These are phyloP conservation scores for Perca fluviatilis DNA, from an alignment of 2,113 vertebrate species.

Conservation along the genomic window DNA sequence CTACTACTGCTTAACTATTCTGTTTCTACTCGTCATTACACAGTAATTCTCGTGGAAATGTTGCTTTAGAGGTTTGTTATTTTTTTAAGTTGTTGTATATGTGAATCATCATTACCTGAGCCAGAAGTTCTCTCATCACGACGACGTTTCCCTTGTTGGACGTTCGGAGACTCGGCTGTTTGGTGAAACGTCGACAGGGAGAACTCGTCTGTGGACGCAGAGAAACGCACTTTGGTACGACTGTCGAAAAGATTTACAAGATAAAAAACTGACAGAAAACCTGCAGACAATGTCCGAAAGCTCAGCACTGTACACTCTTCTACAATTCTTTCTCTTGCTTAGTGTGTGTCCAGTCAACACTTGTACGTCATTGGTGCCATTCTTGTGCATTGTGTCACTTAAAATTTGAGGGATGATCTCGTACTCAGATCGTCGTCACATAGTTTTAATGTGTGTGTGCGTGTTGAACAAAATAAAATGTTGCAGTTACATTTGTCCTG, in stretches of 20 bases:
- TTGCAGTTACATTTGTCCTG: constrained; percentile 56
- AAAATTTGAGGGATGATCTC: constrained; percentile 63
- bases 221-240: constrained; percentile 51
- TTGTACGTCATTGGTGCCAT: constrained; percentile 83
- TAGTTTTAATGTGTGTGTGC: constrained; percentile 77
- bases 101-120: constrained; percentile 66
- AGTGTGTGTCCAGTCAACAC: constrained; percentile 71
- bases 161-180: not conserved
- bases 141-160: not conserved
- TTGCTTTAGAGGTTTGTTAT: constrained; percentile 63
- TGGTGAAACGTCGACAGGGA: not conserved
- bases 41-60: constrained; percentile 68
- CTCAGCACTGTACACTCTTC: constrained; percentile 57
- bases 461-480: constrained; percentile 76
- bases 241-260: too few relatives aligned
- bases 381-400: constrained; percentile 83
- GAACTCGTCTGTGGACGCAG: constrained; percentile 26
- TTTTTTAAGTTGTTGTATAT: constrained; percentile 61
- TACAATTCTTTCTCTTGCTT: constrained; percentile 65
- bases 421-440: constrained; percentile 63
- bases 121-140: constrained; percentile 29
- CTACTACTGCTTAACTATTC: constrained; percentile 62
- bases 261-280: constrained; percentile 6
- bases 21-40: constrained; percentile 70
- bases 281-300: not conserved